A percentile compares a stretch with the other conserved stretches of the same genome.
phyloP scores from a whole-genome alignment of 2,113 vertebrate species.

The Callionymus lyra region DNA sequence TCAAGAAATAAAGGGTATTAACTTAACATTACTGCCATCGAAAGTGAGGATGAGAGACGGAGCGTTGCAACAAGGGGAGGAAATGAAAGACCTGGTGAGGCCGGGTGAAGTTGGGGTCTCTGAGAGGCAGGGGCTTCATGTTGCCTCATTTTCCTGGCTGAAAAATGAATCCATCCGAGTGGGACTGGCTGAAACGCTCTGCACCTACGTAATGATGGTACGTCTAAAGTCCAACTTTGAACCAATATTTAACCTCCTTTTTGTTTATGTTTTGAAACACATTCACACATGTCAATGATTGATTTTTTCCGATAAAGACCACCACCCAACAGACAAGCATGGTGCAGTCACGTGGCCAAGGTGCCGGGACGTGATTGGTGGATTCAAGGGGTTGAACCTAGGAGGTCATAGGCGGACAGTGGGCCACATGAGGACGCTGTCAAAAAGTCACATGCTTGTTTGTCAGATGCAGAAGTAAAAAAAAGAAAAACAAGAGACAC shows the following conservation, averaged over 20 bases:
- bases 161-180: slow-evolving; percentile 59
- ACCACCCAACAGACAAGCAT: neutral
- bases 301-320: slow-evolving; percentile 10
- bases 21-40: neutral
- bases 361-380: slow-evolving; percentile 19
- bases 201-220: slow-evolving; percentile 81
- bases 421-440: slow-evolving; percentile 17
- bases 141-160: slow-evolving; percentile 32
- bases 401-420: slow-evolving; percentile 17
- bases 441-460: slow-evolving; percentile 33
- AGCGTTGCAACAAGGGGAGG: neutral
- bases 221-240: slow-evolving; percentile 18
- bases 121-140: slow-evolving; percentile 3
- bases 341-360: slow-evolving; percentile 27
- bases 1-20: neutral
- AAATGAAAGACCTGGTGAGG: slow-evolving; percentile 38
- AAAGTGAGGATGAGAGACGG: neutral
- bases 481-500: neutral
- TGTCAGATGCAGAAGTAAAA: slow-evolving; percentile 16
- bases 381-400: slow-evolving; percentile 22
- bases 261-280: neutral
- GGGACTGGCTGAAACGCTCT: slow-evolving; percentile 68
- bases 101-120: slow-evolving; percentile 19
- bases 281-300: slow-evolving; percentile 18
- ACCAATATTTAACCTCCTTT: neutral